Percentiles rank a stretch among this genome's conserved stretches.
Evolutionary conservation across 2,797 vertebrate species (phyloP).

Genomic region (Triplophysa bombifrons): DNA sequence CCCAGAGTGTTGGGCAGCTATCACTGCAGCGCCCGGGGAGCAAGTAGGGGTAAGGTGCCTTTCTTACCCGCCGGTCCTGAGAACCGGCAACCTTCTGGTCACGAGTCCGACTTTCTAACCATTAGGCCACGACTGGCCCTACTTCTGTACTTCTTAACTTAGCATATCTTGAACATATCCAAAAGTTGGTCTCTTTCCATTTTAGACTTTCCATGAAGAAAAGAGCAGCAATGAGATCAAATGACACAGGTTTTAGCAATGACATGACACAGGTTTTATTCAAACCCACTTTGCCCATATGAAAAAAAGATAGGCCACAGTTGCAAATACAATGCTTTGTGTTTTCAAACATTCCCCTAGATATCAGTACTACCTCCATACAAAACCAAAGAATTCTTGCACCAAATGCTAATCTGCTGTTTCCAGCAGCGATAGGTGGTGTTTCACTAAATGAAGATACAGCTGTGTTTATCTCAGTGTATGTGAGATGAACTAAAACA

Average conservation of each 20-base stretch:
- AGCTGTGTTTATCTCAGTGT: constrained; percentile 18
- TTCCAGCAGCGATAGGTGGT: constrained; percentile 6
- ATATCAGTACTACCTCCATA: not conserved
- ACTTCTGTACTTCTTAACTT: too few species aligned
- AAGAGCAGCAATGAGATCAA: not conserved
- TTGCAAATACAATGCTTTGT: not conserved
- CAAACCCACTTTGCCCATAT: not conserved
- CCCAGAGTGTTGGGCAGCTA: too few species aligned
- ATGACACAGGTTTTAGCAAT: not conserved
- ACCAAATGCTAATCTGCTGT: constrained; percentile 20
- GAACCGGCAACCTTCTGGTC: too few species aligned
- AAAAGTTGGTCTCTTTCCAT: not conserved
- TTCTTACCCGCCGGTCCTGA: too few species aligned
- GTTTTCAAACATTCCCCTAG: not conserved
- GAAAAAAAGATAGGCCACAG: not conserved
- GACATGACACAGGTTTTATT: not conserved
- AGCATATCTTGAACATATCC: too few species aligned
- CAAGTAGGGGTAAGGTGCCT: too few species aligned
- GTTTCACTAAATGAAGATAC: constrained; percentile 23
- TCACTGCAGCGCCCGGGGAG: too few species aligned
- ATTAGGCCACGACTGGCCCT: too few species aligned
- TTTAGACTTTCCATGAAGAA: not conserved
- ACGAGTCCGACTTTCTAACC: too few species aligned
- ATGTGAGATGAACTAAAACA: constrained; percentile 22
- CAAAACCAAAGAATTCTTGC: constrained; percentile 11